Base-by-base conservation (phyloP, 2,797 vertebrate species). In the Sciurus vulgaris region DNA sequence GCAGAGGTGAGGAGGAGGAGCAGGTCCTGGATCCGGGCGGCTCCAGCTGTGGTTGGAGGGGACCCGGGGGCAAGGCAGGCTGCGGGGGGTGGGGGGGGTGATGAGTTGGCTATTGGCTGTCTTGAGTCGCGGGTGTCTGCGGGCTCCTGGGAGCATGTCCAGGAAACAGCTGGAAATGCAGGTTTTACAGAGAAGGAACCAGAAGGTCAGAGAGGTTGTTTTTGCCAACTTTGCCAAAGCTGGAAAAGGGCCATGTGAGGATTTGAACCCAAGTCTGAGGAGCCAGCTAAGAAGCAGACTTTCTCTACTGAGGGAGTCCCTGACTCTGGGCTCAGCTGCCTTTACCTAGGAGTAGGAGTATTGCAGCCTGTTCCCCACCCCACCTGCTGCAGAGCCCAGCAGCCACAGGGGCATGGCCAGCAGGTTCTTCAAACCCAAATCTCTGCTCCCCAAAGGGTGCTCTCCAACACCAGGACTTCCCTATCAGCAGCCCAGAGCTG, bases 131-230 rank as follows among this genome's bases (percentile, higher is more conserved):
- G 63, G 73, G 51, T 79, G 51, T 59, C 41, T 61, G 69, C 15
- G 56, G 70, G 93, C 65, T 92, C 94, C 85, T 86, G 93, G 70
- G 70, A 94, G 33, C 30, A 63, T 91, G 92, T 84, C 81, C 88
- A 67, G 49, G 67, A 91, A 89, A 89, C 73, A 79, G 86, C 92
- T 93, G 82, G 77, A 92, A 91, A 92, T 17, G 47, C 2, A 11
- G 59, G 63, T 82, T 95, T 94, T 47, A 73, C 11, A 54, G 67
- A 93, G 65, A 73, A 85, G 59, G 90, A 96, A 30, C 22, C 63
- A 79, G 92, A 91, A 77, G 83, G 70, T 56, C 81, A 72, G 86
- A 54, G 76, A 38, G 63, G 14, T 83, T 89, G 54, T 91, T 94
- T 87, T 41, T 82, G 90, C 72, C 70, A 70, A 69, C 33, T 14